These are phyloP conservation scores for Tragopan temminckii DNA, from an alignment of 2,797 vertebrate genomes.

Conservation along the genomic window DNA sequence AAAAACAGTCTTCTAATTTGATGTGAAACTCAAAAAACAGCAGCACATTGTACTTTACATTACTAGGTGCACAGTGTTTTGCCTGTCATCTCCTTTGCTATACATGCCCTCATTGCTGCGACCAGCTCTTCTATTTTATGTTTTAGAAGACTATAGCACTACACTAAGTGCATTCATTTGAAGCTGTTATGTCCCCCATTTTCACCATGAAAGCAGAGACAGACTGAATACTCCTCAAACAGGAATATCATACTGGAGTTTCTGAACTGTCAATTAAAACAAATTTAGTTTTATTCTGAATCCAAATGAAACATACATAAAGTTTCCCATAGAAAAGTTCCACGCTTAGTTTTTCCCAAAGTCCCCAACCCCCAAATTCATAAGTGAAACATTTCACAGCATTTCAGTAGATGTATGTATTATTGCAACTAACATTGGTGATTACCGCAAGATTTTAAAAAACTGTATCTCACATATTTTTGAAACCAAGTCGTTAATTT, in stretches of 20 bases:
- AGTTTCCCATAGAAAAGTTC: neutral
- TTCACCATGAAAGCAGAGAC: neutral
- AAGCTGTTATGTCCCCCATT: neutral
- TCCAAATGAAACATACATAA: neutral
- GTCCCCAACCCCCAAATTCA: neutral
- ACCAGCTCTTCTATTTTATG: neutral
- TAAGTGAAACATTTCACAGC: constrained; percentile 16
- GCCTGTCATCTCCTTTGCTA: neutral
- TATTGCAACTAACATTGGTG: neutral
- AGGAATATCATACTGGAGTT: neutral
- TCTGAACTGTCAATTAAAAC: neutral
- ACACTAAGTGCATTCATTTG: neutral
- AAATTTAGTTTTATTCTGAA: constrained; percentile 33
- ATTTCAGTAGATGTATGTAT: constrained; percentile 9
- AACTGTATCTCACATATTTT: neutral
- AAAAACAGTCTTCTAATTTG: neutral
- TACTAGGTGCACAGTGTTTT: neutral
- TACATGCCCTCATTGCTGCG: neutral
- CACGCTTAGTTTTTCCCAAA: neutral
- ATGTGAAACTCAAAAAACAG: neutral
- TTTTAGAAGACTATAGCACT: neutral
- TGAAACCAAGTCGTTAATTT: neutral
- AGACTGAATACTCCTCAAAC: neutral
- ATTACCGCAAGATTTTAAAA: neutral
- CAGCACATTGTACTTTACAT: neutral